phyloP scores from a whole-genome alignment of 2,888 invertebrate genomes.

The Platycheirus rosarum region DNA sequence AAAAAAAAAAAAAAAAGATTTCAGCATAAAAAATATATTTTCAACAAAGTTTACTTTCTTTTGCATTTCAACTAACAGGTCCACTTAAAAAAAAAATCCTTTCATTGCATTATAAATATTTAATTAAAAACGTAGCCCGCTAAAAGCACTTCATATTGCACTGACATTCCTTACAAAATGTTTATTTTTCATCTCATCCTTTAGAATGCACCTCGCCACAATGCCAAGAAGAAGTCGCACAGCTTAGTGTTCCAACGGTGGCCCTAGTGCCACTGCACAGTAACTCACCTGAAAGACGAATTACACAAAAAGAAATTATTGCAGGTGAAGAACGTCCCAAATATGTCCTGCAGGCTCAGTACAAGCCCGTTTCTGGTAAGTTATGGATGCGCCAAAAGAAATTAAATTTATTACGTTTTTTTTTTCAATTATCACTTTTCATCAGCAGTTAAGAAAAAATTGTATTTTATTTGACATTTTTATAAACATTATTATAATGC shows the following conservation, averaged over 20 bases:
- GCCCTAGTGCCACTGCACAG: conserved; percentile 82
- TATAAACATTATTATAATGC: conserved; percentile 9
- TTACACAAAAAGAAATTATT: conserved; percentile 86
- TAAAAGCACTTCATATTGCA: conserved; percentile 30
- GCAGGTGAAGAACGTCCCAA: conserved; percentile 86
- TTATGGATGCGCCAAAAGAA: not conserved
- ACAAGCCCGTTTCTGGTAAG: conserved; percentile 79
- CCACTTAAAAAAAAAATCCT: not conserved
- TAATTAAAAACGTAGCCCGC: not conserved
- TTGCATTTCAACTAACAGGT: too few relatives aligned
- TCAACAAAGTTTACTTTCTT: too few relatives aligned
- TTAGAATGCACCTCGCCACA: conserved; percentile 81
- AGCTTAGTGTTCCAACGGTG: conserved; percentile 81
- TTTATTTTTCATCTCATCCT: conserved; percentile 12
- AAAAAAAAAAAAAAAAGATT: too few relatives aligned
- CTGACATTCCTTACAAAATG: conserved; percentile 14
- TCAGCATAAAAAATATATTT: too few relatives aligned
- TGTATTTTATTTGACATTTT: not conserved
- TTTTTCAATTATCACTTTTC: conserved; percentile 38
- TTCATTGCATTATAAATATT: not conserved
- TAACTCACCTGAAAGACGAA: conserved; percentile 82
- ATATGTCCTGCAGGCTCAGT: conserved; percentile 82
- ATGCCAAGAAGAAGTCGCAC: conserved; percentile 80
- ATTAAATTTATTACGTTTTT: conserved; percentile 8
- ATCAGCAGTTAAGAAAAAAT: conserved; percentile 29